Evolutionary conservation across 2,797 vertebrate species (phyloP).

Genomic region (Coregonus sp.): DNA sequence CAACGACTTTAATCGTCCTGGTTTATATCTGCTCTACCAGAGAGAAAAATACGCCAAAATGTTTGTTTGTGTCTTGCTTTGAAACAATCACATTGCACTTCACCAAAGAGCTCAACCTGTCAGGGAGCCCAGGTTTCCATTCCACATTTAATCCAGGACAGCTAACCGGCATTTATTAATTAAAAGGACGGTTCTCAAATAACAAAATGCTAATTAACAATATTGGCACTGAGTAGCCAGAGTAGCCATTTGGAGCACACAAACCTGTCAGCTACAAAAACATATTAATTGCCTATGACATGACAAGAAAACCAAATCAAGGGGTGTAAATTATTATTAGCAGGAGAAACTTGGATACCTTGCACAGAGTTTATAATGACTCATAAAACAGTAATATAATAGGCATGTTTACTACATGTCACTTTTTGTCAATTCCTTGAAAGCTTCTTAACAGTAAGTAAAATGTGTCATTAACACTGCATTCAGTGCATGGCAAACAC

Average conservation of each 20-base stretch:
- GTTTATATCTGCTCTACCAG: slow-evolving; percentile 15
- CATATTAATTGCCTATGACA: slow-evolving; percentile 25
- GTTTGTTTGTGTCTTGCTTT: background rate
- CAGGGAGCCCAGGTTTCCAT: background rate
- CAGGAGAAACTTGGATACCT: slow-evolving; percentile 1
- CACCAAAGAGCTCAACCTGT: background rate
- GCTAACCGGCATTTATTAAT: slow-evolving; percentile 19
- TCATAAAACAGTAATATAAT: slow-evolving; percentile 15
- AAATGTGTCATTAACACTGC: background rate
- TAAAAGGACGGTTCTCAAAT: slow-evolving; percentile 27
- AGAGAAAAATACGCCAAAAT: background rate
- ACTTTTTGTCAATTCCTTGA: background rate
- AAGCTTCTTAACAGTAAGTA: slow-evolving; percentile 1
- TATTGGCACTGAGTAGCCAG: slow-evolving; percentile 15
- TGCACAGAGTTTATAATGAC: slow-evolving; percentile 7
- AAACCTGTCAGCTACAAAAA: background rate
- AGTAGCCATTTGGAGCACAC: background rate
- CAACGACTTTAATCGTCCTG: slow-evolving; percentile 16
- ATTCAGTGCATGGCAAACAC: slow-evolving; percentile 25
- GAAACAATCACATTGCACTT: slow-evolving; percentile 10
- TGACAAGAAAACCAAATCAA: slow-evolving; percentile 13
- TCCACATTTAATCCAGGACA: slow-evolving; percentile 10
- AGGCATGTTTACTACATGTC: background rate
- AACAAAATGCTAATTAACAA: slow-evolving; percentile 34
- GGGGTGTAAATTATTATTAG: slow-evolving; percentile 4